phyloP scores from a whole-genome alignment of 2,888 invertebrate genomes.

The Pharmacophagus antenor region DNA sequence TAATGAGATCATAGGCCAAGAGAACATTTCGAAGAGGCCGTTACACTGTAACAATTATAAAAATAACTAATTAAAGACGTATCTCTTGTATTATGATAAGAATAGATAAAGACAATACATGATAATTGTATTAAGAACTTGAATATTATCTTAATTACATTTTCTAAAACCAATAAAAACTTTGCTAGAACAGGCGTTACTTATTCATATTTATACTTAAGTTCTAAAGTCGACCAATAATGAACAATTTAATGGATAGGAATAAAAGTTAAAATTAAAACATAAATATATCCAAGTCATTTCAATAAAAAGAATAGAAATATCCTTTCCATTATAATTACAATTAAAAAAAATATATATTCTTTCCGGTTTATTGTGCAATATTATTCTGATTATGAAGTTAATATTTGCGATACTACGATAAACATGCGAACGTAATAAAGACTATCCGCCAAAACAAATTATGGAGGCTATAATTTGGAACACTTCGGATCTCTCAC shows the following conservation, averaged over 20 bases:
- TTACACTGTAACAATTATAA: conserved; percentile 31
- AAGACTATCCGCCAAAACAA: conserved; percentile 28
- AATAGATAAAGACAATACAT: neutral
- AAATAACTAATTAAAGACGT: neutral
- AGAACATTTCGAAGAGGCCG: conserved; percentile 34
- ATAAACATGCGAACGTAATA: neutral
- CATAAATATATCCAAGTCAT: too few relatives aligned
- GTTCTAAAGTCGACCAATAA: too few relatives aligned
- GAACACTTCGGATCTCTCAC: conserved; percentile 39
- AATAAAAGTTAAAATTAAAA: too few relatives aligned
- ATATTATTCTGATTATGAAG: too few relatives aligned
- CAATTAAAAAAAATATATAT: too few relatives aligned
- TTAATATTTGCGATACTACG: too few relatives aligned
- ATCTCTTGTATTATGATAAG: neutral
- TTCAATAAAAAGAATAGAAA: too few relatives aligned
- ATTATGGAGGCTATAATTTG: conserved; percentile 38
- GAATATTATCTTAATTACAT: neutral
- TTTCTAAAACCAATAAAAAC: neutral
- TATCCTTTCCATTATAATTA: too few relatives aligned
- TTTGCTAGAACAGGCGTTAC: too few relatives aligned
- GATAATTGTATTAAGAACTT: neutral
- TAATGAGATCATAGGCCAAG: conserved; percentile 38
- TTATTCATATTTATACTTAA: too few relatives aligned
- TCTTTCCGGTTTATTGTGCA: too few relatives aligned
- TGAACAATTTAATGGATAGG: too few relatives aligned